phyloP scores from a whole-genome alignment of 2,113 vertebrate genomes.

The Stictonetta naevosa region DNA sequence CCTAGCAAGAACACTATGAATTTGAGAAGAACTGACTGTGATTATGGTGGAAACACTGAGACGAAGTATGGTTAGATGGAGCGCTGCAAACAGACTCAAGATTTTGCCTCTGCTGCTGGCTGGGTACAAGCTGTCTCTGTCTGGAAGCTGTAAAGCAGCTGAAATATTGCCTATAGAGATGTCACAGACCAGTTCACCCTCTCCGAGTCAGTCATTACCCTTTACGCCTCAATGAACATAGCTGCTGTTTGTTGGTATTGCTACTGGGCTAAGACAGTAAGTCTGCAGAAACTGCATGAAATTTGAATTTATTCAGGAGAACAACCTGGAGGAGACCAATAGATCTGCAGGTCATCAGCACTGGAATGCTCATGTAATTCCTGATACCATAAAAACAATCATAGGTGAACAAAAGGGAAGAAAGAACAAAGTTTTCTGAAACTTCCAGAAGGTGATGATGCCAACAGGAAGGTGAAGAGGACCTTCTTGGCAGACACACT shows the following conservation, averaged over 20 bases:
- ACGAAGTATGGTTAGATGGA: not conserved
- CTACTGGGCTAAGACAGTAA: not conserved
- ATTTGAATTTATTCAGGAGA: not conserved
- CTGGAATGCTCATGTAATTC: not conserved
- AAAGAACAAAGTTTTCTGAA: not conserved
- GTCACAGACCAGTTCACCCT: not conserved
- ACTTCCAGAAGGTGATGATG: not conserved
- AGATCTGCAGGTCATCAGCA: not conserved
- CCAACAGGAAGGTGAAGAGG: not conserved
- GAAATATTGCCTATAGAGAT: not conserved
- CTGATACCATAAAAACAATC: not conserved
- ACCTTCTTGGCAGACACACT: not conserved
- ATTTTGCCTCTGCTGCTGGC: not conserved
- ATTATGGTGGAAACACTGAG: constrained; percentile 27
- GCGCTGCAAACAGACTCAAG: not conserved
- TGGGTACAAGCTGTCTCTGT: not conserved
- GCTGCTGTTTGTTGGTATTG: not conserved
- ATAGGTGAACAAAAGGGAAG: not conserved
- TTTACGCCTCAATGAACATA: not conserved
- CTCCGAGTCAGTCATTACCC: not conserved
- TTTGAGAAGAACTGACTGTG: not conserved
- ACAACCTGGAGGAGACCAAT: not conserved
- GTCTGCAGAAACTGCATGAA: not conserved
- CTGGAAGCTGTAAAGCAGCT: not conserved
- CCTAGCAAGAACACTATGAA: not conserved